Evolutionary conservation across 2,113 vertebrate species (phyloP).

Genomic region (Sinosuthora webbiana): DNA sequence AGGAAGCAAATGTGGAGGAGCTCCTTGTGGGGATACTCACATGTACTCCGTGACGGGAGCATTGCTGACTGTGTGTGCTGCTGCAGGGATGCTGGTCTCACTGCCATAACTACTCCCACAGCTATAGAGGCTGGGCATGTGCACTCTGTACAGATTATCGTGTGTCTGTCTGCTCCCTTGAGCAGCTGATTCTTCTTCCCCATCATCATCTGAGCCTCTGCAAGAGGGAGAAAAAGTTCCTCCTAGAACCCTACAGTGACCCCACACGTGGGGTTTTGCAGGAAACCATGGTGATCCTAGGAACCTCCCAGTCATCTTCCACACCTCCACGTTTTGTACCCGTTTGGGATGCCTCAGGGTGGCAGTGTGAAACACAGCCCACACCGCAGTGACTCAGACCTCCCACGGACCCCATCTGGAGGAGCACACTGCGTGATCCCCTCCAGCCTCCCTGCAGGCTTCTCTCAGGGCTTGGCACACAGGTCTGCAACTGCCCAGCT

Average conservation of each 20-base stretch:
- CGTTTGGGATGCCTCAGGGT: conserved; percentile 42
- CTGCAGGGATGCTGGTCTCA: conserved; percentile 93
- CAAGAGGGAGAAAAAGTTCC: conserved; percentile 37
- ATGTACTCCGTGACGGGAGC: conserved; percentile 98
- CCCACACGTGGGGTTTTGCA: background rate
- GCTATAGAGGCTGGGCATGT: conserved; percentile 99
- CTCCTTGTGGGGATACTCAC: conserved; percentile 73
- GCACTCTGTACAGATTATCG: conserved; percentile 95
- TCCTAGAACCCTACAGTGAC: conserved; percentile 24
- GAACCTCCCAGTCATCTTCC: conserved; percentile 35
- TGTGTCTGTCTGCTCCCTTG: conserved; percentile 87
- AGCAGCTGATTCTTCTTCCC: conserved; percentile 86
- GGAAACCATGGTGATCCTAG: conserved; percentile 26
- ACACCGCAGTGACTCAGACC: conserved; percentile 54
- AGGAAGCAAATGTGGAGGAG: background rate
- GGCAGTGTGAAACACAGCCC: conserved; percentile 46
- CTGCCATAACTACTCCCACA: conserved; percentile 98
- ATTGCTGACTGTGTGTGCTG: conserved; percentile 97
- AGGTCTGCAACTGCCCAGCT: background rate
- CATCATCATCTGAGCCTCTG: conserved; percentile 87
- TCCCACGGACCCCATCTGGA: conserved; percentile 65
- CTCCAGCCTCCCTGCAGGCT: background rate
- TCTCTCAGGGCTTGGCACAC: background rate
- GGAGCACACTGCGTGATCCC: background rate
- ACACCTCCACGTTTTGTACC: conserved; percentile 30